Conservation (phyloP, 2,797 vertebrate species). For the Hoplostethus atlanticus region DNA sequence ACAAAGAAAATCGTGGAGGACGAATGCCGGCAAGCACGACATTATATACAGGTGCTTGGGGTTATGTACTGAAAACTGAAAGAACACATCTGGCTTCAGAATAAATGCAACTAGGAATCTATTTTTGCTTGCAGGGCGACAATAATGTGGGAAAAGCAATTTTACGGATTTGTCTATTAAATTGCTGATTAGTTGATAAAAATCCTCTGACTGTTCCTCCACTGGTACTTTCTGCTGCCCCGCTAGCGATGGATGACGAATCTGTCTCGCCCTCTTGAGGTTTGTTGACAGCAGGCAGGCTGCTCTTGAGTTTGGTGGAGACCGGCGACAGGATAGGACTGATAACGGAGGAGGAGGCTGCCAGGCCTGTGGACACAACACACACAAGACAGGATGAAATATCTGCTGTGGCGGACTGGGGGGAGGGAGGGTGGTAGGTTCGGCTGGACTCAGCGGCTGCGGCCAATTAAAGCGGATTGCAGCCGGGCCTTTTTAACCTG, state of each 20-base stretch:
- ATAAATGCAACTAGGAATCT: too few species aligned
- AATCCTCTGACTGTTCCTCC: background rate
- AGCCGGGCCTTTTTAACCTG: too few species aligned
- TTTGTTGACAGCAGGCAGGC: constrained; percentile 86
- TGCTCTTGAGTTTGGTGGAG: constrained; percentile 88
- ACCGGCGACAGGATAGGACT: constrained; percentile 90
- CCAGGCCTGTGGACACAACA: constrained; percentile 85
- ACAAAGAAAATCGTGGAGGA: too few species aligned
- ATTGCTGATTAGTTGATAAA: background rate
- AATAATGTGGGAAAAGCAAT: background rate
- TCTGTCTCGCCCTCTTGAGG: constrained; percentile 90
- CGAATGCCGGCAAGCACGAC: too few species aligned
- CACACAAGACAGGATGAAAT: too few species aligned
- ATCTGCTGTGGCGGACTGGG: too few species aligned
- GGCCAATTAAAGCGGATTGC: too few species aligned
- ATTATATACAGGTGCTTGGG: too few species aligned
- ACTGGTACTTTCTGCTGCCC: background rate
- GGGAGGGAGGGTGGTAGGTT: too few species aligned
- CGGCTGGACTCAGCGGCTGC: too few species aligned
- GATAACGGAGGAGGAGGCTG: constrained; percentile 91
- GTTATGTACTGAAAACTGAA: background rate
- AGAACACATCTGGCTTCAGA: background rate
- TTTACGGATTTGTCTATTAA: background rate
- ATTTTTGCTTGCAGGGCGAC: too few species aligned
- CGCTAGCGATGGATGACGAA: constrained; percentile 1